A percentile compares a stretch with the other conserved stretches of the same genome.
Conservation (phyloP, 2,888 invertebrate species). For the Neoscelio sp. region DNA sequence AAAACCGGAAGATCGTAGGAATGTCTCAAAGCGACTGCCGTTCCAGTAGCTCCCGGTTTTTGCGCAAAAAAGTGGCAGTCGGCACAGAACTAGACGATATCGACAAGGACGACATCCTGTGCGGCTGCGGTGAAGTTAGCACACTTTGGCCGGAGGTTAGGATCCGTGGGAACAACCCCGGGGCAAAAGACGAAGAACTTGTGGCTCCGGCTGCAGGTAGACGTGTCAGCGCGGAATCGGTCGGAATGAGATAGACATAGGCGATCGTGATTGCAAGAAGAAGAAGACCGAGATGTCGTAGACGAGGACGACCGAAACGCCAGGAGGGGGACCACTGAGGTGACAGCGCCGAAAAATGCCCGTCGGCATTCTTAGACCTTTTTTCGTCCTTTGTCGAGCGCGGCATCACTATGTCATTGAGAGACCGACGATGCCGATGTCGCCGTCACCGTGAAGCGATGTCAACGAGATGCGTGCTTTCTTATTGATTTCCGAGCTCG, state of each 20-base stretch:
- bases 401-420: conserved; percentile 79
- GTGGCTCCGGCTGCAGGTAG: conserved; percentile 59
- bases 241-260: conserved; percentile 53
- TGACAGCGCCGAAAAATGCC: conserved; percentile 81
- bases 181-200: conserved; percentile 59
- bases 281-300: conserved; percentile 15
- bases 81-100: conserved; percentile 63
- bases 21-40: conserved; percentile 41
- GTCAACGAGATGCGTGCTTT: conserved; percentile 45
- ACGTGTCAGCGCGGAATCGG: conserved; percentile 52
- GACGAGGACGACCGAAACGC: conserved; percentile 59
- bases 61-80: conserved; percentile 62
- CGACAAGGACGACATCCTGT: conserved; percentile 64
- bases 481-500: conserved; percentile 33
- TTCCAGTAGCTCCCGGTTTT: conserved; percentile 56
- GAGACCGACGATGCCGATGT: conserved; percentile 66
- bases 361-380: conserved; percentile 80
- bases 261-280: neutral
- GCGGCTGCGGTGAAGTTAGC: conserved; percentile 49
- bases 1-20: conserved; percentile 62
- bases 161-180: conserved; percentile 63
- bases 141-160: conserved; percentile 55
- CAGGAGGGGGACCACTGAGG: conserved; percentile 72
- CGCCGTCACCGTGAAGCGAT: conserved; percentile 57
- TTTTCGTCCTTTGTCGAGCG: conserved; percentile 80